Percentiles rank a stretch among this genome's conserved stretches.
Evolutionary conservation across 2,797 vertebrate genomes (phyloP).

Genomic region (Hypotaenidia okinawae): DNA sequence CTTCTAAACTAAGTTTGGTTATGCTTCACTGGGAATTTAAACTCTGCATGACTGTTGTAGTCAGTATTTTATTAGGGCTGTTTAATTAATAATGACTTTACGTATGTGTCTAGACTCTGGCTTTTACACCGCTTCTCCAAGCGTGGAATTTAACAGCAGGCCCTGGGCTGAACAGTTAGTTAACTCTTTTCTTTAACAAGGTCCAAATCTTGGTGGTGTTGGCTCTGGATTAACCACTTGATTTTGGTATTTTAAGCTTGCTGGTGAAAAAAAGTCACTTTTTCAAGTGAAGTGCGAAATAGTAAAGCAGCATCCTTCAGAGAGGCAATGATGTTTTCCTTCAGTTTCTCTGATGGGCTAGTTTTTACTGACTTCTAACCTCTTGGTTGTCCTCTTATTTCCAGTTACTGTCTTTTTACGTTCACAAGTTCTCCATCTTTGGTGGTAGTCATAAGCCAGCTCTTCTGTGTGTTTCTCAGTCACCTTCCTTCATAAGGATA

Average conservation of each 20-base stretch:
- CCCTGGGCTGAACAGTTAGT: background rate
- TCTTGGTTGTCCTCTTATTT: background rate
- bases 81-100: background rate
- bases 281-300: background rate
- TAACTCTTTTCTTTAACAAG: background rate
- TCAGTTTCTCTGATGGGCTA: background rate
- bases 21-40: background rate
- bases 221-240: background rate
- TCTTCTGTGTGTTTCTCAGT: background rate
- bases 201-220: background rate
- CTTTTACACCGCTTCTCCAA: background rate
- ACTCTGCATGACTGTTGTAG: background rate
- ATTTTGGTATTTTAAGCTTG: background rate
- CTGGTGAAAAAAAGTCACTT: background rate
- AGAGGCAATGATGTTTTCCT: background rate
- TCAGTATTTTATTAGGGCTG: background rate
- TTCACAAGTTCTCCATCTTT: background rate
- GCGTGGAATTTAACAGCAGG: background rate
- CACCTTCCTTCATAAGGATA: background rate
- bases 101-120: background rate
- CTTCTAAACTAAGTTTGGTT: background rate
- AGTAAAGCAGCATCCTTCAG: background rate
- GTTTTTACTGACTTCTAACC: background rate
- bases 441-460: background rate
- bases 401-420: background rate